Conservation (phyloP, 2,113 vertebrate genomes). For the Ardeotis arabs region DNA sequence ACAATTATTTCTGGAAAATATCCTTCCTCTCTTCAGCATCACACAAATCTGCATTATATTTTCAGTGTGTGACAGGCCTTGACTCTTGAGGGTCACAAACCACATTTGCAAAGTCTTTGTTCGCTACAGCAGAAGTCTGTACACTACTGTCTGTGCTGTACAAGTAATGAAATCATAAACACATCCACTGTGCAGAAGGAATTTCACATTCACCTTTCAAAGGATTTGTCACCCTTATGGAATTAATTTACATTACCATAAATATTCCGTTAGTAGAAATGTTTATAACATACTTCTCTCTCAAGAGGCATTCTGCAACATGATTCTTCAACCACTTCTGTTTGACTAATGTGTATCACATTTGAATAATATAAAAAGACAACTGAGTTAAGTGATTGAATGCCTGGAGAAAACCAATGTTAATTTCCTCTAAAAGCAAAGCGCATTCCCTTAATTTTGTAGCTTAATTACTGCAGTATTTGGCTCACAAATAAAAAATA, state of each 20-base stretch:
- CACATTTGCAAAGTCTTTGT: neutral
- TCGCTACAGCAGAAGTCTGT: neutral
- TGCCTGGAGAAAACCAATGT: conserved; percentile 58
- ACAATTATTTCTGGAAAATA: neutral
- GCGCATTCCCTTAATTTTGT: conserved; percentile 44
- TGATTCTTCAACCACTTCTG: conserved; percentile 69
- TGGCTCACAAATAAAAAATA: conserved; percentile 5
- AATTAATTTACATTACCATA: conserved; percentile 68
- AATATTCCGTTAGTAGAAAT: conserved; percentile 67
- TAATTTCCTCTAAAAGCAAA: conserved; percentile 63
- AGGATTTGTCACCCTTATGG: conserved; percentile 13
- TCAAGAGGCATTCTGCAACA: conserved; percentile 66
- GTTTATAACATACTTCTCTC: conserved; percentile 61
- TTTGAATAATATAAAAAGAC: conserved; percentile 74
- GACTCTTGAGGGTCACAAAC: neutral
- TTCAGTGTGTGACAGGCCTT: neutral
- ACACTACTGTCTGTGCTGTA: neutral
- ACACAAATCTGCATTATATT: neutral
- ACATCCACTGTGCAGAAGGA: neutral
- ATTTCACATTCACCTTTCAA: conserved; percentile 33
- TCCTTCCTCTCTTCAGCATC: neutral
- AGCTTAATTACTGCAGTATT: conserved; percentile 44
- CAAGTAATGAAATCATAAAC: neutral
- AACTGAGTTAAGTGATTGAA: conserved; percentile 72
- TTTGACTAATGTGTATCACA: conserved; percentile 70